Percentiles rank a stretch among this genome's conserved stretches.
Evolutionary conservation across 2,888 invertebrate species (phyloP).

Genomic region (Julus scandinavius): DNA sequence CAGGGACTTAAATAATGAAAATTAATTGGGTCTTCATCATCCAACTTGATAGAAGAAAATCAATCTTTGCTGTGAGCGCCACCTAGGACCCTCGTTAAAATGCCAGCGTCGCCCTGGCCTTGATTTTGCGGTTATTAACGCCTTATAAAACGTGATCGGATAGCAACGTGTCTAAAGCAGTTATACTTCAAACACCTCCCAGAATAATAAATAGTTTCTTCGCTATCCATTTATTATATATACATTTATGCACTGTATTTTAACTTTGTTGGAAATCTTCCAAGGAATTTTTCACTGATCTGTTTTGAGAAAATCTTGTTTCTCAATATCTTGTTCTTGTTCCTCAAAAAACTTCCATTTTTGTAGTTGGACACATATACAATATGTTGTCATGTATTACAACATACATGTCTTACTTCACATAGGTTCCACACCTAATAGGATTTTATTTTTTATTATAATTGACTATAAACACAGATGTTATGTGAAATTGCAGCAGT

Average conservation of each 20-base stretch:
- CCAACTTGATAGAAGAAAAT: neutral
- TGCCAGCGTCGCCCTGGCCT: neutral
- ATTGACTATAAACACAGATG: too few species aligned
- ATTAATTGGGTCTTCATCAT: neutral
- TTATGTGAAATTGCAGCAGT: too few species aligned
- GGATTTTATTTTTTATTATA: too few species aligned
- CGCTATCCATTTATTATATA: neutral
- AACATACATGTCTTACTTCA: too few species aligned
- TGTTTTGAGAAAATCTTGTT: neutral
- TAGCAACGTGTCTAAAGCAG: conserved; percentile 5
- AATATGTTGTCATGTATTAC: too few species aligned
- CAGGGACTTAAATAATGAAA: neutral
- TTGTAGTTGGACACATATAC: too few species aligned
- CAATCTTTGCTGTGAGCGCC: neutral
- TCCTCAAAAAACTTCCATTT: too few species aligned
- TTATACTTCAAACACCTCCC: conserved; percentile 1
- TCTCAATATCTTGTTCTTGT: neutral
- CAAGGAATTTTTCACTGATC: neutral
- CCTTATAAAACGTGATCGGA: neutral
- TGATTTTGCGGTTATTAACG: conserved; percentile 44
- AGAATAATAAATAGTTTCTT: conserved; percentile 43
- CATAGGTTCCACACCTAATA: too few species aligned
- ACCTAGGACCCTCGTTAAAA: neutral
- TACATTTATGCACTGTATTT: neutral
- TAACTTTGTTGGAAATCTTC: neutral